Base-by-base conservation (phyloP, 1,140 invertebrate species). In the Drosophila albomicans region DNA sequence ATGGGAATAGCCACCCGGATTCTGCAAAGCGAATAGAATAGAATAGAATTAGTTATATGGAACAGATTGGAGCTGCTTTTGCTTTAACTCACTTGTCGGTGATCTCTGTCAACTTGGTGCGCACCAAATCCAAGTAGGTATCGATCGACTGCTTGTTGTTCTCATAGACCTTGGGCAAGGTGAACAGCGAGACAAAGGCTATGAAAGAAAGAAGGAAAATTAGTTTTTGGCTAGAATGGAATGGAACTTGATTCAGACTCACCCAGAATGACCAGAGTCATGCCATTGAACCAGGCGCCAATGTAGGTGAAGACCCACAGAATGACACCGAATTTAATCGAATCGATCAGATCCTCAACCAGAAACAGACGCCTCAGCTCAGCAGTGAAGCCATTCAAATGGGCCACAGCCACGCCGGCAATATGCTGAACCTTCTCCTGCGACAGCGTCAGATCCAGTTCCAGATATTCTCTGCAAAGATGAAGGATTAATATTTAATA, bases 81-180 rank as follows among this genome's bases (percentile, higher is more conserved):
- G 20, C 20, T 25, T 25, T 25, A 25, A 10, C 96, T 95, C 93
- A 98, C 97, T 97, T 98, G 88, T 96, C 95, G 88, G 96, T 96
- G 88, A 98, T 95, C 92, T 98, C 97, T 92, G 97, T 96, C 93
- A 98, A 94, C 94, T 99, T 98, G 91, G 95, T 95, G 93, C 95
- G 95, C 69, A 97, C 97, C 92, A 99, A 93, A 88, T 97, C 96
- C 78, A 99, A 93, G 93, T 99, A 98, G 93, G 97, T 96, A 94
- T 99, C 98, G 92, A 99, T 98, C 93, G 98, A 97, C 87, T 96
- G 95, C 94, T 99, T 98, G 95, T 99, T 99, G 93, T 97, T 97
- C 94, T 99, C 98, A 93, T 99, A 99, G 25, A 99, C 96, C 94
- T 99, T 99, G 25, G 99, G 99, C 93, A 99, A 94, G 73, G 98